Evolutionary conservation across 2,797 vertebrate genomes (phyloP), one percentile per base, ranked within the genome.

Genomic region (Tiaroga cobitis): DNA sequence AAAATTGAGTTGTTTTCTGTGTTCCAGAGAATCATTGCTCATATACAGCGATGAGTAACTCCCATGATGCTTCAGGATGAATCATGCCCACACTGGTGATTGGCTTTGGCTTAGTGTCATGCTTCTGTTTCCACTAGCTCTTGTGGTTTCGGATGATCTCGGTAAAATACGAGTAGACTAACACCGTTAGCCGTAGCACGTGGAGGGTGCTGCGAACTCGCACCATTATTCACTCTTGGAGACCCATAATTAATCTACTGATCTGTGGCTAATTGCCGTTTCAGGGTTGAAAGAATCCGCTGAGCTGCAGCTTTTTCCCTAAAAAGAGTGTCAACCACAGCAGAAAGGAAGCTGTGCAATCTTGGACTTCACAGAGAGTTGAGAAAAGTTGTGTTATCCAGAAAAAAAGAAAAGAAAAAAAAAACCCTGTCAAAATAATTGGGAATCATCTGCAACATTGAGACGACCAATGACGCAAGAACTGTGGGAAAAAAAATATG

Each of bases 171-270:
- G 24, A 80, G 72, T 63, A 65, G 80, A 59, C 72, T 34, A 76
- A 67, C 34, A 70, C 21, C 15, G 37, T 84, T 83, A 82, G 87
- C 80, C 1, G 2, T 80, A 77, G 82, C 75, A 78, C 37, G 34
- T 81, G 65, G 79, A 76, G 80, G 70, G 75, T 86, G 65, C 61
- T 80, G 37, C 65, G 51, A 83, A 88, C 75, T 65, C 32, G 86
- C 29, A 7, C 65, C 86, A 88, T 89, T 83, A 83, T 88, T 89
- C 87, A 89, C 84, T 74, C 69, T 73, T 61, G 65, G 63, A 86
- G 78, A 81, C 68, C 63, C 63, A 69, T 91, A 89, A 91, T 92
- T 90, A 89, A 88, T 84, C 86, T 83, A 77, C 41, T 54, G 67
- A 81, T 80, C 67, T 61, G 43, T 69, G n/a, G 74, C 79, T 89